Conservation (phyloP, 2,113 vertebrate species). For the Coreoperca whiteheadi region DNA sequence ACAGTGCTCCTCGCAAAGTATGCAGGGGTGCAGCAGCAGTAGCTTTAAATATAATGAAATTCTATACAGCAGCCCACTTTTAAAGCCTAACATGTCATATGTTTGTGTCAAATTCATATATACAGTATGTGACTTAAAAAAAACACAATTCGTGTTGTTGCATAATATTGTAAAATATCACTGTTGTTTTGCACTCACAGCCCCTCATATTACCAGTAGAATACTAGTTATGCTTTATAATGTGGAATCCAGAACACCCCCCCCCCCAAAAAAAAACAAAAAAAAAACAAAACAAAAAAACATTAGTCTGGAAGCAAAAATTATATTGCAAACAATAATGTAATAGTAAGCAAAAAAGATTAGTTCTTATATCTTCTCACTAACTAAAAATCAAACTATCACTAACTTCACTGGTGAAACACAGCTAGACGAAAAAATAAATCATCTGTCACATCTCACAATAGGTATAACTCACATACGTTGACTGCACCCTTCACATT, state of each 20-base stretch:
- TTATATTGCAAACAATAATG: background rate
- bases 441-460: background rate
- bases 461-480: background rate
- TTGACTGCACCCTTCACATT: slow-evolving; percentile 52
- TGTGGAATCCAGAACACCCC: background rate
- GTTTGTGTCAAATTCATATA: background rate
- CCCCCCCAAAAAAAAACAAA: background rate
- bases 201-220: background rate
- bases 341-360: background rate
- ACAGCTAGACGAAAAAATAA: background rate
- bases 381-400: background rate
- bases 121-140: background rate
- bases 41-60: slow-evolving; percentile 10
- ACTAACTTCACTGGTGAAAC: background rate
- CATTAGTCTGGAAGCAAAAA: background rate
- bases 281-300: no score
- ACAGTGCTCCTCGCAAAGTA: slow-evolving; percentile 20
- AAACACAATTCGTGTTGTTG: no score
- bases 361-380: background rate
- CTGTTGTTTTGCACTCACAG: background rate
- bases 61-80: background rate
- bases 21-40: background rate
- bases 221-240: background rate
- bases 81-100: background rate
- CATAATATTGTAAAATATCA: background rate